phyloP scores from a whole-genome alignment of 2,888 invertebrate genomes.

The Lasius platythorax region DNA sequence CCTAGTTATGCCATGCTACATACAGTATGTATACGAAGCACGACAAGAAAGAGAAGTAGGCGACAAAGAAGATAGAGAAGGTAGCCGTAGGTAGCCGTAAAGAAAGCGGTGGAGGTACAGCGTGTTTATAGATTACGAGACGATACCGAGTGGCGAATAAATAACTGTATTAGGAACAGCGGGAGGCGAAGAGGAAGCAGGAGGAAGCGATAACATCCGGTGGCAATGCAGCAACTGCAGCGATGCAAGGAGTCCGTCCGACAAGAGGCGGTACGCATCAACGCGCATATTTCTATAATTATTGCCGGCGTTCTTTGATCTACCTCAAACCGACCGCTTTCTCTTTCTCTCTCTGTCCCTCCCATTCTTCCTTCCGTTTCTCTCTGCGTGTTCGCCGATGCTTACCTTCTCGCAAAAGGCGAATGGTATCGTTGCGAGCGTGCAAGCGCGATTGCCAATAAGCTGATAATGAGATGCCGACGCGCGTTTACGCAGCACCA shows the following conservation, averaged over 20 bases:
- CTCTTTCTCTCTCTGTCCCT: conserved; percentile 7
- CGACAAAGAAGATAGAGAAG: conserved; percentile 54
- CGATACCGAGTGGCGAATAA: conserved; percentile 81
- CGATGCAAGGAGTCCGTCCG: conserved; percentile 68
- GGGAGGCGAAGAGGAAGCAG: conserved; percentile 59
- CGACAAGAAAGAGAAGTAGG: conserved; percentile 26
- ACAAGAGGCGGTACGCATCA: conserved; percentile 78
- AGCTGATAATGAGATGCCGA: conserved; percentile 81
- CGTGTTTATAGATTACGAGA: conserved; percentile 77
- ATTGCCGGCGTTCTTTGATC: conserved; percentile 85
- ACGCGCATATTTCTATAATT: conserved; percentile 85
- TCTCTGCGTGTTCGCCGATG: conserved; percentile 62
- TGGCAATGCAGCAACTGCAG: conserved; percentile 63
- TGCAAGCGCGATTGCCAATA: conserved; percentile 75
- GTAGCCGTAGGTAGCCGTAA: conserved; percentile 30
- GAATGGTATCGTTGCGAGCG: conserved; percentile 59
- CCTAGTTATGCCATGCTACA: not conserved
- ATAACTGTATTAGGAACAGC: conserved; percentile 83
- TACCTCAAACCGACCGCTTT: conserved; percentile 76
- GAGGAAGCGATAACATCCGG: conserved; percentile 78
- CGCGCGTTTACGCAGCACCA: conserved; percentile 55
- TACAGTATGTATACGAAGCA: conserved; percentile 7
- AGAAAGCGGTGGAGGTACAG: conserved; percentile 64
- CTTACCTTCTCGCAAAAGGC: conserved; percentile 64
- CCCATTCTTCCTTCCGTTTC: conserved; percentile 55